These are phyloP conservation scores for Rhegmatorhina hoffmannsi DNA, from an alignment of 2,113 vertebrate genomes.

Conservation along the genomic window DNA sequence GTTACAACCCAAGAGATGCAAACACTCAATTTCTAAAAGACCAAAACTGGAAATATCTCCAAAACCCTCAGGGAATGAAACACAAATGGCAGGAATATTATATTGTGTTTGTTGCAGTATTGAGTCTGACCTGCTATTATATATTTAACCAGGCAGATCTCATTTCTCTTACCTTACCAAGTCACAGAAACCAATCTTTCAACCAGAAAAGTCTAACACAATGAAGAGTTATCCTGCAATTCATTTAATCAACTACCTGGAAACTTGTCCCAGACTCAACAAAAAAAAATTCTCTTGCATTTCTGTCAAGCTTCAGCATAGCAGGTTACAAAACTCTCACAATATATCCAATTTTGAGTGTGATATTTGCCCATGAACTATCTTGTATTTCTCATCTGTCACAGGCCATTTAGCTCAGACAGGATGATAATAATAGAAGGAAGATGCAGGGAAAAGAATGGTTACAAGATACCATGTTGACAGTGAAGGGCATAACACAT, in stretches of 20 bases:
- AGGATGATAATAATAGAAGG: constrained; percentile 1
- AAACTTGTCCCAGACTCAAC: not conserved
- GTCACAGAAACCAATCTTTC: not conserved
- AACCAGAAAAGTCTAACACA: not conserved
- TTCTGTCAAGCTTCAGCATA: not conserved
- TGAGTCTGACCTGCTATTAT: not conserved
- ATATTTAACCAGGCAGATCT: not conserved
- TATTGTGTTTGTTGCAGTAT: not conserved
- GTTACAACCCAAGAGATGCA: not conserved
- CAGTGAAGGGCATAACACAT: constrained; percentile 9
- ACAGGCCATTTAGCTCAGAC: constrained; percentile 41
- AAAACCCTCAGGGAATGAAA: not conserved
- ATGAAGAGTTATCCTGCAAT: not conserved
- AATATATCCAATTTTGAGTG: not conserved
- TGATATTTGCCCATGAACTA: constrained; percentile 12
- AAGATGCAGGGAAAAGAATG: not conserved
- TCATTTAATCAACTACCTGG: not conserved
- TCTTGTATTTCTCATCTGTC: constrained; percentile 14
- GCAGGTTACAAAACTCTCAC: not conserved
- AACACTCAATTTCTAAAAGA: not conserved
- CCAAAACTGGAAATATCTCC: not conserved
- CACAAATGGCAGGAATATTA: not conserved
- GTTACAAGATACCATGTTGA: constrained; percentile 25
- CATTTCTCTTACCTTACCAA: not conserved
- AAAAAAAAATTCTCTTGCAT: not conserved